Evolutionary conservation across 2,797 vertebrate genomes (phyloP), one percentile per base, ranked within the genome.

Genomic region (Ctenochaetus hawaiiensis): DNA sequence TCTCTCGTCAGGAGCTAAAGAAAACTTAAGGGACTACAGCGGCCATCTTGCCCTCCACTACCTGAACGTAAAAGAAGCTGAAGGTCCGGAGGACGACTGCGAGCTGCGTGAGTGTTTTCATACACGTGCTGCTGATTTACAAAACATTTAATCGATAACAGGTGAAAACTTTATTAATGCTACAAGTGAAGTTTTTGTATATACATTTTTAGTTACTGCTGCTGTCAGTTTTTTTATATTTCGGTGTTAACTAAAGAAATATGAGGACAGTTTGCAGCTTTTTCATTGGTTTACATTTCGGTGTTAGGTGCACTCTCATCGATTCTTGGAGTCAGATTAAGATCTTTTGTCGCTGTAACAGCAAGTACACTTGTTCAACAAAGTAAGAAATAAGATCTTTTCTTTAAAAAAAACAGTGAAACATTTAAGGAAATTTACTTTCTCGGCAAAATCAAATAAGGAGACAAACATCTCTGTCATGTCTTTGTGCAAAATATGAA

Each of bases 1-100:
- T 57, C 10, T 76, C 20, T 67, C 11, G 60, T 70, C 86, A 96
- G 95, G 96, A 20, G 96, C 96, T 2, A 95, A 94, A 78, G 92
- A 95, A 61, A 94, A 94, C 66, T 14, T 96, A 20, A 86, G 95
- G 72, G 96, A 96, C 86, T 94, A 96, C 92, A 96, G 95, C 20
- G 96, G 96, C 48, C 95, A 69, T 71, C 87, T 96, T 39, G 90
- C 95, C 23, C 74, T 72, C 68, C 90, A 96, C 65, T 96, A 96
- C 80, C 89, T 95, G 34, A 90, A 81, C 77, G 53, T 79, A 20
- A 93, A 87, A 61, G 92, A 94, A 13, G 30, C 91, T 0, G 83
- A 93, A 20, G 83, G 59, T 59, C 64, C 74, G 1, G 88, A 91
- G 51, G 90, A 92, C 5, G 87, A 90, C 49, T 75, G 75, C 1